Percentiles rank a stretch among this genome's conserved stretches.
phyloP scores from a whole-genome alignment of 2,797 vertebrate genomes.

The Cirrhinus mrigala region DNA sequence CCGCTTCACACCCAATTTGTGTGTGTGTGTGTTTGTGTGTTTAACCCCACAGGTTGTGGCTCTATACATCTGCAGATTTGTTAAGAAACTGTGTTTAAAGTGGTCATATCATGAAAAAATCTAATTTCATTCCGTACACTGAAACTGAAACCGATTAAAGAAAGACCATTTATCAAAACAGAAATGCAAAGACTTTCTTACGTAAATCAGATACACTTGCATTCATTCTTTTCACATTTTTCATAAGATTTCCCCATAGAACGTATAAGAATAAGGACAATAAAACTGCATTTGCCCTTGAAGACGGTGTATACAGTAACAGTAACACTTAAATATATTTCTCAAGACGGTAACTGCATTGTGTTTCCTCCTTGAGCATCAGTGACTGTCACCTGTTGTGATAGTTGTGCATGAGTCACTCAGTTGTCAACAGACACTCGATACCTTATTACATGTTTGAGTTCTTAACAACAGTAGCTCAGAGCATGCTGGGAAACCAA shows the following conservation, averaged over 20 bases:
- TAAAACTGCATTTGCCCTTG: not conserved
- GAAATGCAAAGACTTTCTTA: not conserved
- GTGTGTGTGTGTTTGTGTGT: not conserved
- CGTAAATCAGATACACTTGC: not conserved
- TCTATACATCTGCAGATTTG: constrained; percentile 20
- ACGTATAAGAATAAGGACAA: not conserved
- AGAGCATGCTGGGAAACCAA: constrained; percentile 19
- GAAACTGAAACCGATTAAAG: not conserved
- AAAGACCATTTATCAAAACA: not conserved
- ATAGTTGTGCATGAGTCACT: constrained; percentile 22
- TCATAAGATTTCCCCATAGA: not conserved
- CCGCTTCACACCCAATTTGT: not conserved
- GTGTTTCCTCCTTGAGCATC: not conserved
- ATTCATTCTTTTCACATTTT: not conserved
- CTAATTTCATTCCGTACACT: not conserved
- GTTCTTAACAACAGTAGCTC: not conserved
- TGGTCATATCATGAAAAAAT: constrained; percentile 19
- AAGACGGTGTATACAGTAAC: not conserved
- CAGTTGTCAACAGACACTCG: not conserved
- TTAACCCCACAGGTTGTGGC: not conserved
- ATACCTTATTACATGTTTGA: not conserved
- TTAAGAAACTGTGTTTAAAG: not conserved
- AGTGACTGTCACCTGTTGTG: constrained; percentile 10
- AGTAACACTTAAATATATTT: not conserved
- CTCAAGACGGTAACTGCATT: not conserved